These are phyloP conservation scores for Cataglyphis livida DNA, from an alignment of 2,888 invertebrate species.

Conservation along the genomic window DNA sequence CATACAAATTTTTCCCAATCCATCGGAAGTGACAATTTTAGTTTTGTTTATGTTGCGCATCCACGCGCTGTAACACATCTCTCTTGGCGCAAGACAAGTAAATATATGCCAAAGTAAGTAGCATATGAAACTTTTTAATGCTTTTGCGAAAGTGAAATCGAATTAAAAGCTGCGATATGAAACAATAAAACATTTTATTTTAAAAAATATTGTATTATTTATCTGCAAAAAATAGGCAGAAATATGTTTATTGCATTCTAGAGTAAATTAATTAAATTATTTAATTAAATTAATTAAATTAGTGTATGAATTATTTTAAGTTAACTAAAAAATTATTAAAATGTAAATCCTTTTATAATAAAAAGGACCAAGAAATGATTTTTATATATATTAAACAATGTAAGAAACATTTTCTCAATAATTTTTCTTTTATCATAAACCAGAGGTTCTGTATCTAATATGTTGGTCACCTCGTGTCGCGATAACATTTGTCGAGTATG, in stretches of 20 bases:
- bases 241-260: neutral
- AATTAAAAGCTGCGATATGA: neutral
- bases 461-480: conserved; percentile 98
- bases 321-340: neutral
- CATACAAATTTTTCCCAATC: conserved; percentile 86
- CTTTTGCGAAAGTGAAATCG: neutral
- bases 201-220: conserved; percentile 20
- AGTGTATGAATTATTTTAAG: neutral
- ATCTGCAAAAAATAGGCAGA: neutral
- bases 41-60: conserved; percentile 98
- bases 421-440: conserved; percentile 9
- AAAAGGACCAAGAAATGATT: neutral
- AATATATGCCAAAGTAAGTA: conserved; percentile 98
- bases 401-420: neutral
- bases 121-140: neutral
- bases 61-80: conserved; percentile 98
- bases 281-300: no score
- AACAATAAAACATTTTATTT: neutral
- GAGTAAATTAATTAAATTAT: neutral
- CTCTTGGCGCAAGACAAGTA: conserved; percentile 99
- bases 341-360: neutral
- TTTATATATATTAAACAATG: neutral
- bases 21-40: conserved; percentile 91
- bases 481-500: conserved; percentile 99
- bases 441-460: conserved; percentile 98